Evolutionary conservation across 2,888 invertebrate genomes (phyloP).

Genomic region (Crioceris asparagi): DNA sequence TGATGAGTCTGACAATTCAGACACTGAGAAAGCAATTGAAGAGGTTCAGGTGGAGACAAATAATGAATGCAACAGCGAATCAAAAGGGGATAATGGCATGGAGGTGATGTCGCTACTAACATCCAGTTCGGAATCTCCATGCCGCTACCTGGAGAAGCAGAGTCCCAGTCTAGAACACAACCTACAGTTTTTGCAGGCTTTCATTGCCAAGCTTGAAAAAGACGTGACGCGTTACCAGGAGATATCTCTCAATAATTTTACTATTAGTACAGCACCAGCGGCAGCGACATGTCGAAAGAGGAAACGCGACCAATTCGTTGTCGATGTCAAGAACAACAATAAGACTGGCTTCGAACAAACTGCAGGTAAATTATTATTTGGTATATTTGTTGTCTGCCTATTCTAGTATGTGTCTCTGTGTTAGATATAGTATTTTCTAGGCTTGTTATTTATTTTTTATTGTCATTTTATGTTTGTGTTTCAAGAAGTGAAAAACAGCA

Average conservation of each 20-base stretch:
- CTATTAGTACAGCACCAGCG: no score
- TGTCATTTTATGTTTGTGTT: no score
- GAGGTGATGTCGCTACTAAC: no score
- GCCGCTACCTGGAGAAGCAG: slow-evolving; percentile 16
- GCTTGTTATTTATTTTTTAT: no score
- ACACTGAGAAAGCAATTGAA: slow-evolving; percentile 1
- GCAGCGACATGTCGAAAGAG: slow-evolving; percentile 12
- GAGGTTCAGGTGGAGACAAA: neutral
- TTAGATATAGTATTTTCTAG: no score
- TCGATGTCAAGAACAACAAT: slow-evolving; percentile 17
- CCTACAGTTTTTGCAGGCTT: slow-evolving; percentile 13
- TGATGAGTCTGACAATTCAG: slow-evolving; percentile 11
- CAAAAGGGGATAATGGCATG: neutral
- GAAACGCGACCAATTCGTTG: slow-evolving; percentile 12
- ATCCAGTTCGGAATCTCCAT: slow-evolving; percentile 11
- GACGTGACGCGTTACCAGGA: slow-evolving; percentile 11
- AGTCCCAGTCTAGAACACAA: slow-evolving; percentile 11
- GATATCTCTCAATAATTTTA: slow-evolving; percentile 11
- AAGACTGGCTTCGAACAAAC: slow-evolving; percentile 11
- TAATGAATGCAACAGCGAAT: neutral
- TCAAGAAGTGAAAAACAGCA: no score
- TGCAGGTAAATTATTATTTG: slow-evolving; percentile 14
- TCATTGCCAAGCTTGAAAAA: slow-evolving; percentile 16
- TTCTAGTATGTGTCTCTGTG: no score
- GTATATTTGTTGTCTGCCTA: no score